Percentiles rank a stretch among this genome's conserved stretches.
These are phyloP conservation scores for Laodelphax striatellus DNA, from an alignment of 1,140 invertebrate genomes.

Conservation along the genomic window DNA sequence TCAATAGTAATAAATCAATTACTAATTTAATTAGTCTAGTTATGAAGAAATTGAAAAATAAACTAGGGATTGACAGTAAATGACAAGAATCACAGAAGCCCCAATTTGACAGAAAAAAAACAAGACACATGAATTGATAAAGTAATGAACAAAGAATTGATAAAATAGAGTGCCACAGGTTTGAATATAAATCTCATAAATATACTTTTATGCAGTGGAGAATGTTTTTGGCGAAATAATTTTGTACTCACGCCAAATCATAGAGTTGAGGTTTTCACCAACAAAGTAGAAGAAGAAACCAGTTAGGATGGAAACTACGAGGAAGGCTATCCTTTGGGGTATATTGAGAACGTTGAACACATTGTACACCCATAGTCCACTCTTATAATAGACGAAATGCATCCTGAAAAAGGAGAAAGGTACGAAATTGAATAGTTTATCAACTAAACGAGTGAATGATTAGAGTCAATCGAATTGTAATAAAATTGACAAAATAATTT, in stretches of 20 bases:
- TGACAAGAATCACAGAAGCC: too few species aligned
- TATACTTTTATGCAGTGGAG: too few species aligned
- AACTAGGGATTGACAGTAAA: too few species aligned
- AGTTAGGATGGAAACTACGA: conserved; percentile 43
- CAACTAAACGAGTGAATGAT: background rate
- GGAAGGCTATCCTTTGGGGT: conserved; percentile 58
- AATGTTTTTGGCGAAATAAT: too few species aligned
- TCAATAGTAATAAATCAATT: too few species aligned
- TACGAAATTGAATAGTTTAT: background rate
- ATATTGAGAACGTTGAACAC: conserved; percentile 61
- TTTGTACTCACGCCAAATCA: conserved; percentile 50
- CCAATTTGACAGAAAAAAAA: too few species aligned
- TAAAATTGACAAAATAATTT: background rate
- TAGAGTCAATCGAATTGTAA: background rate
- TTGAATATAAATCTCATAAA: too few species aligned
- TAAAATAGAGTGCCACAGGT: too few species aligned
- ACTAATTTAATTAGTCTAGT: too few species aligned
- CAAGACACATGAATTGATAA: too few species aligned
- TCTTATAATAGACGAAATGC: conserved; percentile 56
- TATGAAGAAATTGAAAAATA: too few species aligned
- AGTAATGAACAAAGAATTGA: too few species aligned
- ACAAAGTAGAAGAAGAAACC: conserved; percentile 48
- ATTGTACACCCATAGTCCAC: conserved; percentile 77
- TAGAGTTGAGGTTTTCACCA: conserved; percentile 55
- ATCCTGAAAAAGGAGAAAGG: conserved; percentile 38